Evolutionary conservation across 2,888 invertebrate species (phyloP).

Genomic region (Neoascia interrupta): DNA sequence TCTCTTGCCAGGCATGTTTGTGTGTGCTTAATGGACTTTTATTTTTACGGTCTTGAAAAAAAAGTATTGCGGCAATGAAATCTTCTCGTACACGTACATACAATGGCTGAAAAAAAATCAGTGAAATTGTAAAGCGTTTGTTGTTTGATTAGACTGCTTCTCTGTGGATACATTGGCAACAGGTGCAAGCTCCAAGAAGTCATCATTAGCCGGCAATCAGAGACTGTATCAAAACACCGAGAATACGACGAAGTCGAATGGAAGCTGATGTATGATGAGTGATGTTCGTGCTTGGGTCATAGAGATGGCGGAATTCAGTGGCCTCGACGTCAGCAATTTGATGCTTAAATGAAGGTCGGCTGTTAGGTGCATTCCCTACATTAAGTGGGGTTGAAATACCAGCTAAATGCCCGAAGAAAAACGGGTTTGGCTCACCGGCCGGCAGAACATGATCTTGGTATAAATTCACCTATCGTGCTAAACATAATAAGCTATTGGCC

Average conservation of each 20-base stretch:
- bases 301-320: slow-evolving; percentile 24
- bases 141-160: slow-evolving; percentile 42
- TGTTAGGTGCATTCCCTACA: not conserved
- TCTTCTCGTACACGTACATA: slow-evolving; percentile 2
- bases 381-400: no score
- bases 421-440: no score
- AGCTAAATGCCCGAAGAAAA: no score
- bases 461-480: no score
- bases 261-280: slow-evolving; percentile 50
- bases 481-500: no score
- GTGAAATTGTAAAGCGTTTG: slow-evolving; percentile 66
- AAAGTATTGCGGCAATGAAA: slow-evolving; percentile 39
- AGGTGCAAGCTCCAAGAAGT: slow-evolving; percentile 55
- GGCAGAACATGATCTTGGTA: no score
- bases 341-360: slow-evolving; percentile 53
- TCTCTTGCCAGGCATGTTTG: not conserved
- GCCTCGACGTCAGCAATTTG: slow-evolving; percentile 17
- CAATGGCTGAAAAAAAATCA: slow-evolving; percentile 59
- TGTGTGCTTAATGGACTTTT: not conserved
- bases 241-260: slow-evolving; percentile 9
- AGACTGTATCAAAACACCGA: slow-evolving; percentile 17
- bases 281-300: slow-evolving; percentile 40
- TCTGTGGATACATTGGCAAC: slow-evolving; percentile 42
- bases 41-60: slow-evolving; percentile 14
- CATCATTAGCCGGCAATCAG: slow-evolving; percentile 53